Evolutionary conservation across 2,888 invertebrate species (phyloP), one percentile per base, ranked within the genome.

Genomic region (Stenodera caucasica): DNA sequence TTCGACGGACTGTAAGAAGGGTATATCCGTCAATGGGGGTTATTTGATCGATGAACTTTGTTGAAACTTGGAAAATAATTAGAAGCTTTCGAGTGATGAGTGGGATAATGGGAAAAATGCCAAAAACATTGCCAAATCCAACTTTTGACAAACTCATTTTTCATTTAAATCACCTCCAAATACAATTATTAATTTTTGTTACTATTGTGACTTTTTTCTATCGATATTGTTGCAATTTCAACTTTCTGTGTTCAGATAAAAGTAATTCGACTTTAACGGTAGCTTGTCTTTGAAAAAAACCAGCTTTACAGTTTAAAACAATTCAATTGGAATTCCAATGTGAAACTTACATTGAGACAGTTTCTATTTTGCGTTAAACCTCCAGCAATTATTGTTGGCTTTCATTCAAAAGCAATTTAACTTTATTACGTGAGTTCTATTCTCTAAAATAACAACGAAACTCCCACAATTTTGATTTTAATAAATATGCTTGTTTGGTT

Each of bases 341-440:
- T 45, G 12, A 23, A 45, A 45, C 45, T 23, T 21, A 23, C 45
- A 45, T 45, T 45, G 5, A 23, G 18, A 21, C 23, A 45, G n/a
- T 45, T 45, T 23, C 45, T 45, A n/a, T 45, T 45, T 23, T 21
- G 12, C 5, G 23, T 45, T 23, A 45, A 45, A 23, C 23, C 45
- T n/a, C 45, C 21, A 45, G n/a, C 45, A 45, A 45, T 45, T 45
- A 45, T 45, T 23, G 45, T 45, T 45, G 45, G 45, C 45, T 45
- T 45, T 23, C 45, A 45, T 45, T 45, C 45, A 45, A 23, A 45
- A 45, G 45, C 45, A 23, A 21, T 45, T 23, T 23, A 23, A 45
- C 21, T 45, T 45, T 45, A 45, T 45, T 45, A 45, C 23, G 12
- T 21, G 45, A 45, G 4, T n/a, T 45, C 12, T 23, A 18, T 18